These are phyloP conservation scores for Garra rufa DNA, from an alignment of 2,113 vertebrate species.

Conservation along the genomic window DNA sequence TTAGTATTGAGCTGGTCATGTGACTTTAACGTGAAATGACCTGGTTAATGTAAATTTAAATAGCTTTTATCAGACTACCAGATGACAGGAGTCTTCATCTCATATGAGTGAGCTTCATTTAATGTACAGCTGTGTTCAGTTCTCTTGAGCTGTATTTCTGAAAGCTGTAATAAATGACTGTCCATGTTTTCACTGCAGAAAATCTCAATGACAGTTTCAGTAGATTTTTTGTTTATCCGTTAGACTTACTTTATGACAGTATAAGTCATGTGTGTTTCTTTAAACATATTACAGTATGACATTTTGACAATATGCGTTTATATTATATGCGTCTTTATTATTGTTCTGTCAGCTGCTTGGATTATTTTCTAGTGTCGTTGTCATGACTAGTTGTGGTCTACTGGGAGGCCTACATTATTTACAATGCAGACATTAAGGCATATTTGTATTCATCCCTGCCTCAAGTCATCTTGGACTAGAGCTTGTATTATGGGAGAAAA, in stretches of 20 bases:
- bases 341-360: background rate
- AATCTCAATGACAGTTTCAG: too few species aligned
- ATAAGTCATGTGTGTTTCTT: background rate
- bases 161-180: background rate
- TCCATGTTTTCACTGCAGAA: background rate
- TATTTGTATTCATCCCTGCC: background rate
- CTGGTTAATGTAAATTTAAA: background rate
- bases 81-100: background rate
- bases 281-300: background rate
- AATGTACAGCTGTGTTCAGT: background rate
- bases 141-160: background rate
- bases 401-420: conserved; percentile 8
- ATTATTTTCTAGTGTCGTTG: background rate
- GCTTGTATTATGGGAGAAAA: background rate
- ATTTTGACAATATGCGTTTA: background rate
- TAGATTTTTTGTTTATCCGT: too few species aligned
- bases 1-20: background rate
- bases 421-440: background rate
- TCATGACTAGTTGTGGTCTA: background rate
- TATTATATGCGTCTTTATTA: background rate
- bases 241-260: too few species aligned
- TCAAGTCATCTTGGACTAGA: background rate
- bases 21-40: background rate
- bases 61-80: background rate
- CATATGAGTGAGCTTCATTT: background rate